phyloP scores from a whole-genome alignment of 2,888 invertebrate genomes.

The Desoria tigrina region DNA sequence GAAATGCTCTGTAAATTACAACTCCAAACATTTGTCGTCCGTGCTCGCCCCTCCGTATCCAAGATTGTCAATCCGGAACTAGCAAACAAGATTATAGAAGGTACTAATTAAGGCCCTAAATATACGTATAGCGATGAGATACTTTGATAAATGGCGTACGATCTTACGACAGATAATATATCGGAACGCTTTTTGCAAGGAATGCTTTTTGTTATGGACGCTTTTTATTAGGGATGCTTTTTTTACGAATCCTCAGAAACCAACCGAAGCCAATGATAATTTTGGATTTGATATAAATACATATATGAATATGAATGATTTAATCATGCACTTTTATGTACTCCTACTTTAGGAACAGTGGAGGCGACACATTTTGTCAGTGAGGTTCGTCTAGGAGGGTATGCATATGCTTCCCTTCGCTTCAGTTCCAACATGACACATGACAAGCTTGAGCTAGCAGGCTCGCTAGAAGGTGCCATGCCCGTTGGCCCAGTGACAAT shows the following conservation, averaged over 20 bases:
- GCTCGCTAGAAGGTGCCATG: neutral
- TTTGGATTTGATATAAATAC: too few relatives aligned
- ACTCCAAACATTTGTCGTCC: conserved; percentile 6
- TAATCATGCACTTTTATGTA: too few relatives aligned
- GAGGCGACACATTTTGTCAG: conserved; percentile 8
- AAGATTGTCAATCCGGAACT: neutral
- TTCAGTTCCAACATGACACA: neutral
- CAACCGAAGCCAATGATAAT: too few relatives aligned
- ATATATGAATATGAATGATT: too few relatives aligned
- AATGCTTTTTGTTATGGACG: neutral
- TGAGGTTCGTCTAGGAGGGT: neutral
- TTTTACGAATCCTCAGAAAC: too few relatives aligned
- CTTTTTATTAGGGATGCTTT: too few relatives aligned
- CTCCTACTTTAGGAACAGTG: neutral
- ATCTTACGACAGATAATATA: neutral
- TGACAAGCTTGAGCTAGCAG: neutral
- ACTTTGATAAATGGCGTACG: neutral
- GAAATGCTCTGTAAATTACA: conserved; percentile 11
- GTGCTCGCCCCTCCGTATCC: neutral
- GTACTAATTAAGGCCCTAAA: neutral
- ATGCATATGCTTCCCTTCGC: neutral
- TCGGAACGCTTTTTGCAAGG: neutral
- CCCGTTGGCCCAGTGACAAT: neutral
- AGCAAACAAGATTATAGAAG: neutral
- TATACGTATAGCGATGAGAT: neutral